Conservation (phyloP, 2,797 vertebrate species). For the Macropus fuliginosus region DNA sequence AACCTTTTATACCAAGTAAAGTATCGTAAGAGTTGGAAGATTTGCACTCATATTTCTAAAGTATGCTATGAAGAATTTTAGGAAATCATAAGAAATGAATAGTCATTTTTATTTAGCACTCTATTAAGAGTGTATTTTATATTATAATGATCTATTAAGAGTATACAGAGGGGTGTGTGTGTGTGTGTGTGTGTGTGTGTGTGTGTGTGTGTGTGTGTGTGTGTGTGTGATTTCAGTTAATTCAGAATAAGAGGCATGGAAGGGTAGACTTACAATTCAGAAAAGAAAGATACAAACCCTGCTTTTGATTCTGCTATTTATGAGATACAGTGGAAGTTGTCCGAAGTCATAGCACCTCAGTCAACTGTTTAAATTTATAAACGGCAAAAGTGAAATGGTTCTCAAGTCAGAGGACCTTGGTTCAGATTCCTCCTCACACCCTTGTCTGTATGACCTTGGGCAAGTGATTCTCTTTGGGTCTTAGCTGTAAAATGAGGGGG, state of each 20-base stretch:
- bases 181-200: neutral
- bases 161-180: neutral
- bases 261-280: neutral
- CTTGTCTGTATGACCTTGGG: neutral
- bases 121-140: conserved; percentile 53
- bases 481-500: neutral
- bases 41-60: conserved; percentile 62
- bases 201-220: too few species aligned
- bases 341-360: neutral
- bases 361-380: neutral
- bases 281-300: neutral
- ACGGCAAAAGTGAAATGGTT: neutral
- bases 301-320: neutral
- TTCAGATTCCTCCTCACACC: neutral
- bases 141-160: conserved; percentile 53
- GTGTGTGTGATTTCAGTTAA: rapidly evolving
- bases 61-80: conserved; percentile 55
- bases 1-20: conserved; percentile 1
- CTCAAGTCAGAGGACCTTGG: neutral
- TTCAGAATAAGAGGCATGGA: neutral
- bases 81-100: conserved; percentile 51
- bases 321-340: neutral
- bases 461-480: neutral
- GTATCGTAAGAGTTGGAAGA: conserved; percentile 12
- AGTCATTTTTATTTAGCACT: conserved; percentile 66